Percentiles rank a stretch among this genome's conserved stretches.
These are phyloP conservation scores for Rissa tridactyla DNA, from an alignment of 2,113 vertebrate genomes.

Conservation along the genomic window DNA sequence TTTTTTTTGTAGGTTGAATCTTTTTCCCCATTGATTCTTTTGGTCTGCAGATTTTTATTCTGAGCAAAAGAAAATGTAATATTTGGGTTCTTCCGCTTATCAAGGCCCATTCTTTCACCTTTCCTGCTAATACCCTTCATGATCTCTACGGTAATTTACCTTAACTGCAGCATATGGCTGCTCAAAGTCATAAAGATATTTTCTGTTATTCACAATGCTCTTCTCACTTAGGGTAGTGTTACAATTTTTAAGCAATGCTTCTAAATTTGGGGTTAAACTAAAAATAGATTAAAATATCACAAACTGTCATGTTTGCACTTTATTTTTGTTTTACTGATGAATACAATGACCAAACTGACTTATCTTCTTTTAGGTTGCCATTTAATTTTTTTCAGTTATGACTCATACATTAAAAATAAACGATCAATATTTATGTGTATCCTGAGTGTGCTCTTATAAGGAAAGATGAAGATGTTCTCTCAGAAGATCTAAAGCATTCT, in stretches of 20 bases:
- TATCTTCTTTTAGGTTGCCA: not conserved
- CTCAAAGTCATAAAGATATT: not conserved
- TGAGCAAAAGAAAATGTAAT: not conserved
- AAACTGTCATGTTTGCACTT: not conserved
- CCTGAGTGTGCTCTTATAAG: not conserved
- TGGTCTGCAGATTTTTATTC: not conserved
- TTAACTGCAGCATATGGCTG: not conserved
- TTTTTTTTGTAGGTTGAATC: not conserved
- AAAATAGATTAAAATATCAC: not conserved
- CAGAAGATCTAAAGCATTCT: not conserved
- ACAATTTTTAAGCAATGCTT: not conserved
- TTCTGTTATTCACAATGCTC: not conserved
- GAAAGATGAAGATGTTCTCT: not conserved
- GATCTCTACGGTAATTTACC: not conserved
- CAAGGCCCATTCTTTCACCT: not conserved
- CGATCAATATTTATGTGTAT: slow-evolving; percentile 39
- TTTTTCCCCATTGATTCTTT: not conserved
- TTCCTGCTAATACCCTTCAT: not conserved
- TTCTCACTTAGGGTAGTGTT: not conserved
- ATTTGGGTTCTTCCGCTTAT: not conserved
- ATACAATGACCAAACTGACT: not conserved
- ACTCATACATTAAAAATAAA: slow-evolving; percentile 47
- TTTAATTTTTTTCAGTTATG: slow-evolving; percentile 21
- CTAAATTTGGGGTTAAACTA: not conserved
- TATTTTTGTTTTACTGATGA: slow-evolving; percentile 6